Percentiles rank a stretch among this genome's conserved stretches.
These are phyloP conservation scores for Yponomeuta evonymella DNA, from an alignment of 2,888 invertebrate species.

Conservation along the genomic window DNA sequence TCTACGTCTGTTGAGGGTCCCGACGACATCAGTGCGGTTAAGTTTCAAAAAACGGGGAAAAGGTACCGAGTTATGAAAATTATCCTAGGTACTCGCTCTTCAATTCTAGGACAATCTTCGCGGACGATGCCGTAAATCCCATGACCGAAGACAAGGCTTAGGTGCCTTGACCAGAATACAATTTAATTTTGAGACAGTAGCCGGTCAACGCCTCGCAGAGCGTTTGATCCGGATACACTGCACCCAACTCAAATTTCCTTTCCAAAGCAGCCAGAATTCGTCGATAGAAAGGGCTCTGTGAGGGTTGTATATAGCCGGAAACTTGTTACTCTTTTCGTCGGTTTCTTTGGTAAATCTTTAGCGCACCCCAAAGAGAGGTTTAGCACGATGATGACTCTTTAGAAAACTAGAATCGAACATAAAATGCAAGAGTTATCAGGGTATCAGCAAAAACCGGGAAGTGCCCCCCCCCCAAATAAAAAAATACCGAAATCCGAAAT, in stretches of 20 bases:
- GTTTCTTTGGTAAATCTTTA: too few species aligned
- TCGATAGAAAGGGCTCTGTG: conserved; percentile 19
- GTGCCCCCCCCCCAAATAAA: too few species aligned
- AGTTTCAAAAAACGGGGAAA: conserved; percentile 5
- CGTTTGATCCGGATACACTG: conserved; percentile 26
- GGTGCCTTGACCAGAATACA: conserved; percentile 23
- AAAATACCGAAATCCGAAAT: too few species aligned
- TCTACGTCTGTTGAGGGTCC: conserved; percentile 14
- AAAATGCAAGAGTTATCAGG: too few species aligned
- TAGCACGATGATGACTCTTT: too few species aligned
- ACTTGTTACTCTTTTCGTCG: conserved; percentile 17
- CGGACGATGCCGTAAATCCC: conserved; percentile 23
- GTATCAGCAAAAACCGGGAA: too few species aligned
- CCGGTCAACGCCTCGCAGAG: conserved; percentile 24
- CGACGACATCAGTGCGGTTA: conserved; percentile 14
- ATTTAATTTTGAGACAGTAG: conserved; percentile 21
- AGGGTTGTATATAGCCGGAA: conserved; percentile 20
- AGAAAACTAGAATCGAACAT: too few species aligned
- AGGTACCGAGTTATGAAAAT: conserved; percentile 12
- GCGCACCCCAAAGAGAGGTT: too few species aligned
- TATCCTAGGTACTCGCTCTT: conserved; percentile 17
- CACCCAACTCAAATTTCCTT: conserved; percentile 23
- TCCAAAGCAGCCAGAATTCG: conserved; percentile 26
- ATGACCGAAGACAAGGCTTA: conserved; percentile 14
- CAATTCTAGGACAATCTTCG: conserved; percentile 23